phyloP scores from a whole-genome alignment of 2,888 invertebrate species.

The Lithosia quadra region DNA sequence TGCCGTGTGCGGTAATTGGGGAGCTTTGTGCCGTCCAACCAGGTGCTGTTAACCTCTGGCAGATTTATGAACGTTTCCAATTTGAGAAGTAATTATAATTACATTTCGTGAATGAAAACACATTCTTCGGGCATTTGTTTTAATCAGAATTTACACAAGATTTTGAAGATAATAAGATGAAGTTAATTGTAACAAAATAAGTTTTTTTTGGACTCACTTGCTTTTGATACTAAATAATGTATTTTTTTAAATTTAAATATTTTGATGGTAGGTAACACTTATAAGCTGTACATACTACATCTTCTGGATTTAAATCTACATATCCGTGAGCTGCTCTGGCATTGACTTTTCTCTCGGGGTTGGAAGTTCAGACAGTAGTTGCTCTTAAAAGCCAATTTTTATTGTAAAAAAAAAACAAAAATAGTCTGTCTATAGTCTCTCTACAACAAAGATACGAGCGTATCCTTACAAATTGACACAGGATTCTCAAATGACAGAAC shows the following conservation, averaged over 20 bases:
- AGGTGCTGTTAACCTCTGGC: conserved; percentile 35
- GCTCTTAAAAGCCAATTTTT: too few species aligned
- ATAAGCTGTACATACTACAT: too few species aligned
- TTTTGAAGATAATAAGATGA: not conserved
- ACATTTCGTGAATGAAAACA: not conserved
- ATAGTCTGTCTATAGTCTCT: not conserved
- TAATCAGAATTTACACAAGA: not conserved
- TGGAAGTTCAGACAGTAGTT: too few species aligned
- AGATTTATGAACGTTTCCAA: conserved; percentile 36
- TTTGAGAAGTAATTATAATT: conserved; percentile 26
- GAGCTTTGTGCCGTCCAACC: conserved; percentile 42
- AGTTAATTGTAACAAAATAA: not conserved
- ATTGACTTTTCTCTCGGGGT: too few species aligned
- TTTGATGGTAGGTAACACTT: too few species aligned
- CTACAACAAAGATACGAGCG: not conserved
- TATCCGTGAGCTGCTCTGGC: too few species aligned
- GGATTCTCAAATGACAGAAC: not conserved
- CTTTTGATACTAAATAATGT: not conserved
- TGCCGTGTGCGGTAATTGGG: conserved; percentile 45
- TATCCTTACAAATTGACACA: not conserved
- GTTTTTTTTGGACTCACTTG: not conserved
- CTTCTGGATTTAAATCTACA: too few species aligned
- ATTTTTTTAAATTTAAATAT: too few species aligned
- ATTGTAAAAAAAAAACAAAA: too few species aligned
- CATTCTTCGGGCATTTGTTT: not conserved